These are phyloP conservation scores for Sylvietta virens DNA, from an alignment of 2,113 vertebrate species.

Conservation along the genomic window DNA sequence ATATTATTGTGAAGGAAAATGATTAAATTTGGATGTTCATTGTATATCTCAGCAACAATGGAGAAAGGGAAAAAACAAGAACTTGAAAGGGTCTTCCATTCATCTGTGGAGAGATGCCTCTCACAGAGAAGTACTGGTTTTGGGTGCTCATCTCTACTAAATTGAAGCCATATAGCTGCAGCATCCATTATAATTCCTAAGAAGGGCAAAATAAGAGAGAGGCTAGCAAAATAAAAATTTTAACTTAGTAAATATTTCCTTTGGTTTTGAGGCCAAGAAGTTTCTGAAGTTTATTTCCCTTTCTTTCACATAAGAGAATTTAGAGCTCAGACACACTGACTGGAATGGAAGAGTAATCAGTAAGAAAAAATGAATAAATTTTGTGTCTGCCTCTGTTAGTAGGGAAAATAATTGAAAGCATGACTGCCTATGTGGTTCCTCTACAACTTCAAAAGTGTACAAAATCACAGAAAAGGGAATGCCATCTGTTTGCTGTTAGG, in stretches of 20 bases:
- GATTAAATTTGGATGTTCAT: background rate
- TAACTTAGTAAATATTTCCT: conserved; percentile 49
- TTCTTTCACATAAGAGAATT: conserved; percentile 53
- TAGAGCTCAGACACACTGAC: conserved; percentile 37
- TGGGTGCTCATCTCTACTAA: background rate
- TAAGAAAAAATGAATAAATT: conserved; percentile 69
- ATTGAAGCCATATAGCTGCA: conserved; percentile 9
- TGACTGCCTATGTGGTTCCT: conserved; percentile 66
- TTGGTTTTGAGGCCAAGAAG: conserved; percentile 35
- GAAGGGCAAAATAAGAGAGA: background rate
- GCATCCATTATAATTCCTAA: background rate
- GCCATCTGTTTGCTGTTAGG: conserved; percentile 78
- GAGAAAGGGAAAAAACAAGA: background rate
- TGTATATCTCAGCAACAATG: background rate
- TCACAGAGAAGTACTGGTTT: background rate
- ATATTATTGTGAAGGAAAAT: background rate
- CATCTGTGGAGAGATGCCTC: background rate
- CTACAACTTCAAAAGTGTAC: conserved; percentile 73
- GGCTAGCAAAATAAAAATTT: conserved; percentile 42
- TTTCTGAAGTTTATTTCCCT: conserved; percentile 60
- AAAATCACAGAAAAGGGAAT: conserved; percentile 65
- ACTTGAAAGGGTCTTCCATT: background rate
- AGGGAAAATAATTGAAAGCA: conserved; percentile 77
- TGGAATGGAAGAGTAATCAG: conserved; percentile 69
- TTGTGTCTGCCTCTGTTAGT: conserved; percentile 67